Conservation (phyloP, 2,797 vertebrate genomes). For the Loris lydekkerianus region DNA sequence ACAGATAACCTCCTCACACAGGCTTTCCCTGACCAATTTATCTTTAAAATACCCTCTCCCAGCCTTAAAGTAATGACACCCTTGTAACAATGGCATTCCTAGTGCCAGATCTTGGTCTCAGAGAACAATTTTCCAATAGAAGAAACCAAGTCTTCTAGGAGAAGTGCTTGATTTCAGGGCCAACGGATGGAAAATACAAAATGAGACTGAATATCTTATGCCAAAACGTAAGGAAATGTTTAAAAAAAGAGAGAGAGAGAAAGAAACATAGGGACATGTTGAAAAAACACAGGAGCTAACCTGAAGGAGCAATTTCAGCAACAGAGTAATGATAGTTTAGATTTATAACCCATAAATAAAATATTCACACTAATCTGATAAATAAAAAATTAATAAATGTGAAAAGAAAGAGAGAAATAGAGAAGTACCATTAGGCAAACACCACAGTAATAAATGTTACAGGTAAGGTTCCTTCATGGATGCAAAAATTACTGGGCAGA, state of each 20-base stretch:
- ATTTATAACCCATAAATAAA: slow-evolving; percentile 35
- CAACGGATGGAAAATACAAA: not conserved
- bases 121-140: not conserved
- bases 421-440: not conserved
- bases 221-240: not conserved
- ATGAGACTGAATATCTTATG: not conserved
- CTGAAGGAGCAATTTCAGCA: not conserved
- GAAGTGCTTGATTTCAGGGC: not conserved
- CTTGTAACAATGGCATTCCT: not conserved
- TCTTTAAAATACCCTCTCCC: not conserved
- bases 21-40: not conserved
- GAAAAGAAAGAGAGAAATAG: not conserved
- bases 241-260: not conserved
- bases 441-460: not conserved
- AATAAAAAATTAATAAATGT: not conserved
- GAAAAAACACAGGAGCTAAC: not conserved
- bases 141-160: not conserved
- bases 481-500: not conserved
- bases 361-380: not conserved
- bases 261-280: no score
- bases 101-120: not conserved
- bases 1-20: not conserved
- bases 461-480: not conserved
- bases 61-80: not conserved
- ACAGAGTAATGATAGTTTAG: not conserved